phyloP scores from a whole-genome alignment of 1,140 invertebrate species.

The Papilio polytes region DNA sequence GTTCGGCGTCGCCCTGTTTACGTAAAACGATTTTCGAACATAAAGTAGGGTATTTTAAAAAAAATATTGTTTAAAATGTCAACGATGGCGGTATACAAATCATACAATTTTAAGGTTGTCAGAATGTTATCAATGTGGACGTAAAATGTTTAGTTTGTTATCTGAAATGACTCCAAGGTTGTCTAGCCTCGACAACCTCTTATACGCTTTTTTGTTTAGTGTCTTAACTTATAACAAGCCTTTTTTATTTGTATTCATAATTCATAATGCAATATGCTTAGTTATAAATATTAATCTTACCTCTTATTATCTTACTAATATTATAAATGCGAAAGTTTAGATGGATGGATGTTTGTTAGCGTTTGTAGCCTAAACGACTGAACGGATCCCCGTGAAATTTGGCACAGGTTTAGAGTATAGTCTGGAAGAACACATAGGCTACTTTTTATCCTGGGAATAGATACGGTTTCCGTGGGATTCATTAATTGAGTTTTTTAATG shows the following conservation, averaged over 20 bases:
- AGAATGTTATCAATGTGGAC: background rate
- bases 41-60: background rate
- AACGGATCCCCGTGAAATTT: too few relatives aligned
- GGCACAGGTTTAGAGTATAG: too few relatives aligned
- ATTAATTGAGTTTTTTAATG: too few relatives aligned
- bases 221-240: background rate
- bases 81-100: constrained; percentile 4
- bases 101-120: constrained; percentile 15
- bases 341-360: too few relatives aligned
- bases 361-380: too few relatives aligned
- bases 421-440: too few relatives aligned
- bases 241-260: background rate
- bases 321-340: too few relatives aligned
- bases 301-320: background rate
- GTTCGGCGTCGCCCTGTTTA: too few relatives aligned
- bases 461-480: too few relatives aligned
- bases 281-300: background rate
- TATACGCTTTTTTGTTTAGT: background rate
- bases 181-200: constrained; percentile 1
- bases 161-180: constrained; percentile 15
- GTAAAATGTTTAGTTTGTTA: constrained; percentile 11
- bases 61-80: background rate
- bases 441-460: too few relatives aligned
- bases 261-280: background rate
- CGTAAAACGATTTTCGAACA: too few relatives aligned